Percentiles rank a stretch among this genome's conserved stretches.
Evolutionary conservation across 2,888 invertebrate species (phyloP).

Genomic region (Tetrapedia diversipes): DNA sequence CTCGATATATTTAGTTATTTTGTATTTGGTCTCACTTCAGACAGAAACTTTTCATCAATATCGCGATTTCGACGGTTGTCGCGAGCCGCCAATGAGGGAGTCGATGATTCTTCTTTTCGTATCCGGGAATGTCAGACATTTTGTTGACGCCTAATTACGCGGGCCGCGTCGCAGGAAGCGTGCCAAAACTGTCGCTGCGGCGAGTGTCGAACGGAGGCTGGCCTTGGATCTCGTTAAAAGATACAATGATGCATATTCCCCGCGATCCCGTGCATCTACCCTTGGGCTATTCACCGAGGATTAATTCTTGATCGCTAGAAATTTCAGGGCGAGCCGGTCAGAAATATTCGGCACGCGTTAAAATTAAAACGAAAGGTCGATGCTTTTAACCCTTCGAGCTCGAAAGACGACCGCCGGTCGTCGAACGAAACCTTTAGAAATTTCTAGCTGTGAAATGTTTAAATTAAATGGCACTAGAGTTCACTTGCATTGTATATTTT

Average conservation of each 20-base stretch:
- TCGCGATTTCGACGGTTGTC: background rate
- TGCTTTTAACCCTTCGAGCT: background rate
- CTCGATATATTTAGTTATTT: no score
- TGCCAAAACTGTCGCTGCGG: conserved; percentile 57
- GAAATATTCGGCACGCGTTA: background rate
- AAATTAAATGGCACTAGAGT: no score
- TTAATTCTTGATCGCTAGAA: no score
- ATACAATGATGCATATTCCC: conserved; percentile 42
- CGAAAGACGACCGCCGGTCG: no score
- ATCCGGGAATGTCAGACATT: conserved; percentile 62
- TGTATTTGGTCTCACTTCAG: no score
- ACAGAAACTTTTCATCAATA: no score
- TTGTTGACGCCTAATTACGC: conserved; percentile 64
- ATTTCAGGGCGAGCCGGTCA: no score
- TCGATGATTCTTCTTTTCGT: conserved; percentile 22
- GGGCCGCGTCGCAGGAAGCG: conserved; percentile 60
- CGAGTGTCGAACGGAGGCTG: conserved; percentile 43
- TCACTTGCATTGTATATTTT: no score
- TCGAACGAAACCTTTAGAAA: no score
- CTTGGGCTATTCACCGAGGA: background rate
- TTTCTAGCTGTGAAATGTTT: no score
- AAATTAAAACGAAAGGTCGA: background rate
- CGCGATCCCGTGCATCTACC: background rate
- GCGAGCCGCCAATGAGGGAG: background rate
- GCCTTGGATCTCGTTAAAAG: conserved; percentile 59